Base-by-base conservation (phyloP, 2,888 invertebrate species). In the Melitaea athalia region DNA sequence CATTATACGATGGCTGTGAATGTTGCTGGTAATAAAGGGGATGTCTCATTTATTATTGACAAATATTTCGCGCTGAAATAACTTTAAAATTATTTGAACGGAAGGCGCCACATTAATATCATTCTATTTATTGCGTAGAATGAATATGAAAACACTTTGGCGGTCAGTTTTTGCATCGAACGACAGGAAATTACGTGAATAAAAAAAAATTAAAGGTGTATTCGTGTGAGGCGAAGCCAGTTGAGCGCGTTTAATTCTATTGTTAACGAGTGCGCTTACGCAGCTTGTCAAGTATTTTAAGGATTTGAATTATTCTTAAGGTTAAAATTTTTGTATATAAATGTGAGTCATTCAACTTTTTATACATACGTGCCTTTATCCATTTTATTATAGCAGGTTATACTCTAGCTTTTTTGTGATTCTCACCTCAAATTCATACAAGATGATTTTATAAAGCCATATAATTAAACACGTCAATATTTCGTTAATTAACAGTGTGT, bases 31-130 rank as follows among this genome's bases (percentile, higher is more conserved):
- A 85, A 89, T 91, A 91, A 91, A 91, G 88, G 80, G 88, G 84
- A 92, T 89, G 88, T 90, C 91, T 92, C 89, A 91, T 90, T 92
- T 91, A 92, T 91, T 92, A 91, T 91, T 92, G 89, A 91, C 90
- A 92, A 91, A 92, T 91, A 91, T 91, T 91, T 91, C 90, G 88
- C 88, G 81, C 81, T 79, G 76, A 87, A 89, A 89, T 85, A 88
- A 85, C 80, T 81, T 82, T 80, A 72, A 85, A 83, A 83, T 77
- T 76, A 75, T 75, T 77, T 79, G 84, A 88, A 88, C 90, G 88
- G 91, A 89, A 92, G 91, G 91, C 91, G 91, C 91, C 91, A 86
- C 82, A 80, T 85, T 81, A 76, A 87, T 84, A 87, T 86, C 85
- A 88, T 87, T 86, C 83, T 85, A 82, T 87, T 86, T 88, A 87